phyloP scores from a whole-genome alignment of 1,140 invertebrate genomes.

The Pentalonia nigronervosa region DNA sequence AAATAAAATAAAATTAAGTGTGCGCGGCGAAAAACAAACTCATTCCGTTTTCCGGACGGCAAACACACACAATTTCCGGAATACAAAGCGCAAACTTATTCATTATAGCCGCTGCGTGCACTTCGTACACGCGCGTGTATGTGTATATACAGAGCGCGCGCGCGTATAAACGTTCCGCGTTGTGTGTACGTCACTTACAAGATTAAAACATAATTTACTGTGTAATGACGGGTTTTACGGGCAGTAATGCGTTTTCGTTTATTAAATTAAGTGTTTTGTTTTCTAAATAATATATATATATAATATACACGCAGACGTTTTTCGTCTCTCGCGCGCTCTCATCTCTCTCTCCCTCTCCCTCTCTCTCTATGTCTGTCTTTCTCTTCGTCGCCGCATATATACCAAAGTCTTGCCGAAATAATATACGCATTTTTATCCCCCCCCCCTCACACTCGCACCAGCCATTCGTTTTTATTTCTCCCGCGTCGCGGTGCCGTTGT shows the following conservation, averaged over 20 bases:
- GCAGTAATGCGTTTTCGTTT: slow-evolving; percentile 50
- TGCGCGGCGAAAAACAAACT: slow-evolving; percentile 26
- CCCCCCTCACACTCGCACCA: not conserved
- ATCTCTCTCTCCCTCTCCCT: too few species aligned
- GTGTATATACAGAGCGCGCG: not conserved
- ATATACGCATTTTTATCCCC: not conserved
- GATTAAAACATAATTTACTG: slow-evolving; percentile 57
- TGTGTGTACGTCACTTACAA: slow-evolving; percentile 52
- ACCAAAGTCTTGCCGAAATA: slow-evolving; percentile 25
- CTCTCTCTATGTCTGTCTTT: not conserved
- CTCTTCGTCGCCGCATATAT: too few species aligned
- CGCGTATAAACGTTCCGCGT: not conserved
- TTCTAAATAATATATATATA: not conserved
- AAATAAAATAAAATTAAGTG: slow-evolving; percentile 26
- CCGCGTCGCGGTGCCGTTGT: not conserved
- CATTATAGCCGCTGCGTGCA: slow-evolving; percentile 9
- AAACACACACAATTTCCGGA: slow-evolving; percentile 49
- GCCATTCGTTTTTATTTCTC: not conserved
- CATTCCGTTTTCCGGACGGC: slow-evolving; percentile 50
- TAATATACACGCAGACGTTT: not conserved
- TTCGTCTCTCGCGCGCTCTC: not conserved
- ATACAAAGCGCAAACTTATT: slow-evolving; percentile 53
- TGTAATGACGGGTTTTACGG: slow-evolving; percentile 52
- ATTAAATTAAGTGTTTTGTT: slow-evolving; percentile 51
- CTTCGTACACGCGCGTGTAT: not conserved